phyloP scores from a whole-genome alignment of 2,113 vertebrate genomes.

The Nipponia nippon region DNA sequence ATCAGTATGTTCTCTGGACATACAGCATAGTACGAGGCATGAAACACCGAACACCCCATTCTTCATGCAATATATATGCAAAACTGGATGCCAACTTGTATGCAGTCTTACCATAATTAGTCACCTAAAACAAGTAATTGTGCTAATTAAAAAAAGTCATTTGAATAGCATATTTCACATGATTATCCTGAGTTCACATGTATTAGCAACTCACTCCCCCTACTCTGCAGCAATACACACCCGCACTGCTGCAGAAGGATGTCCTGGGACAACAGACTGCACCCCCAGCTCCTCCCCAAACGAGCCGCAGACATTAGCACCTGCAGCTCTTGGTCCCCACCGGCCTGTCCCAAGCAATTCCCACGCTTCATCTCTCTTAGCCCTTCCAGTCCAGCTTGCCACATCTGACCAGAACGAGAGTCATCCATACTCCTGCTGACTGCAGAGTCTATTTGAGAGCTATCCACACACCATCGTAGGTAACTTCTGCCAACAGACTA shows the following conservation, averaged over 20 bases:
- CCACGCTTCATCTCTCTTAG: neutral
- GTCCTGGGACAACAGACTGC: neutral
- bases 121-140: neutral
- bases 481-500: neutral
- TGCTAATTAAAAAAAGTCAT: neutral
- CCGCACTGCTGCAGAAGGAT: accelerated
- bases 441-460: neutral
- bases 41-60: neutral
- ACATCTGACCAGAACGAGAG: neutral
- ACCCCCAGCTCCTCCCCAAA: accelerated
- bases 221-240: accelerated
- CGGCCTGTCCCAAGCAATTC: neutral
- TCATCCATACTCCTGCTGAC: neutral
- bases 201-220: neutral
- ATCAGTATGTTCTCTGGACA: accelerated
- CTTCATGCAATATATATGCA: neutral
- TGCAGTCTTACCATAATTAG: neutral
- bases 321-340: neutral
- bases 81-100: neutral
- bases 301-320: accelerated
- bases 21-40: accelerated
- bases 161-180: neutral
- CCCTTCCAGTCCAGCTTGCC: neutral
- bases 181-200: neutral
- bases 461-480: accelerated